Evolutionary conservation across 2,888 invertebrate genomes (phyloP), one percentile per base, ranked within the genome.

Genomic region (Cyclophora albipunctata): DNA sequence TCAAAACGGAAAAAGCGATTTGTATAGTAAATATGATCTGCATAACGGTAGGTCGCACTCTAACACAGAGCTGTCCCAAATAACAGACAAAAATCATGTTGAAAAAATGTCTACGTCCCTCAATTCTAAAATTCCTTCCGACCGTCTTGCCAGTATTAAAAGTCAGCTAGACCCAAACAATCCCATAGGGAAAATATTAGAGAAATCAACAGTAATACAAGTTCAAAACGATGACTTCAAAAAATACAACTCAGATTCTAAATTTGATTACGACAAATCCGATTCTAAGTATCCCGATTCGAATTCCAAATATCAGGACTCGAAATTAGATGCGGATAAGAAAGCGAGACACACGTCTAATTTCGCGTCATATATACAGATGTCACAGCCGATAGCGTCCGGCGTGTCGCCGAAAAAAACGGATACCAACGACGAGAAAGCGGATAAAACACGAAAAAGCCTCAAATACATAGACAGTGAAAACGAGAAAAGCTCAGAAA

Each of bases 311-410:
- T 20, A 20, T 20, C 20, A 1, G 20, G 20, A 20, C 20, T 20
- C 20, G 20, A 20, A 20, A 20, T 20, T 20, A 20, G 20, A 20
- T 20, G 20, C 20, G 20, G 20, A 20, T 57, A 40, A 42, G 53
- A 50, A 50, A 7, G 3, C 20, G 20, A 20, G 89, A 67, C 90
- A 90, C 47, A 90, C 91, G 3, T 91, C 90, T 59, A 90, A 91
- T 73, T 91, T 91, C 69, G 91, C 91, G 51, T 91, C 91, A 49
- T 91, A 91, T 69, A 91, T 91, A 64, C 90, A 91, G 66, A 87
- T 88, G 53, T 89, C 89, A 3, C 86, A 88, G 62, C 88, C 89
- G 0, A 71, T 88, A 53, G 83, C 87, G 0, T 84, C 89, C 7
- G 90, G 89, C 3, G 75, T 84, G 0, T 74, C 76, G 7, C 68